These are phyloP conservation scores for Empidonax traillii DNA, from an alignment of 2,113 vertebrate genomes.

Conservation along the genomic window DNA sequence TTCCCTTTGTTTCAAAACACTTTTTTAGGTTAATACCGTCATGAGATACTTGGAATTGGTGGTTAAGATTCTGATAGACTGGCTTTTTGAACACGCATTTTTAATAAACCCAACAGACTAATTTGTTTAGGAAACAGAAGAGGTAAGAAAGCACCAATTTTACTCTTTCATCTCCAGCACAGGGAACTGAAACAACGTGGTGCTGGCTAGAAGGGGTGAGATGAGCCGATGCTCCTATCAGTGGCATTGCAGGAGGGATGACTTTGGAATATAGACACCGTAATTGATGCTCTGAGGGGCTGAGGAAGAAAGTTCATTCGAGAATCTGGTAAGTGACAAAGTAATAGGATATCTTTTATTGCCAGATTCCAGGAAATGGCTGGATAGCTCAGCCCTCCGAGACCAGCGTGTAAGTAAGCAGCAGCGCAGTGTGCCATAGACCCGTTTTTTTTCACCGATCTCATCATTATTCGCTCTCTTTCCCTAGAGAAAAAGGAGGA, in stretches of 20 bases:
- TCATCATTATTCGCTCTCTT: background rate
- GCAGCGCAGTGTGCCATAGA: background rate
- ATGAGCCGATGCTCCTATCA: rapidly evolving
- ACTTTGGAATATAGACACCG: background rate
- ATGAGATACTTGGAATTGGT: background rate
- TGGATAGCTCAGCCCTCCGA: background rate
- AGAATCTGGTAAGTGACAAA: background rate
- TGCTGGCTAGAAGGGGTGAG: background rate
- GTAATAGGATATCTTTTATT: background rate
- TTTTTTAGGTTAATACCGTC: background rate
- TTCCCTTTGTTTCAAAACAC: background rate
- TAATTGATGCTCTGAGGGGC: background rate
- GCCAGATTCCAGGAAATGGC: background rate
- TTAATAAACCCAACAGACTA: background rate
- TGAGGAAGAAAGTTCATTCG: background rate
- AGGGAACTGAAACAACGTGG: background rate
- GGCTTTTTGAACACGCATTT: background rate
- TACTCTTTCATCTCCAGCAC: background rate
- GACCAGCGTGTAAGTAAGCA: background rate
- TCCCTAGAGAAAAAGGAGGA: background rate
- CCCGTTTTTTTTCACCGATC: background rate
- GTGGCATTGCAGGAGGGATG: rapidly evolving
- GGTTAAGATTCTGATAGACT: background rate
- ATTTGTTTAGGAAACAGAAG: background rate
- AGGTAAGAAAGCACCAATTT: background rate